Evolutionary conservation across 2,113 vertebrate species (phyloP).

Genomic region (Sapayoa aenigma): DNA sequence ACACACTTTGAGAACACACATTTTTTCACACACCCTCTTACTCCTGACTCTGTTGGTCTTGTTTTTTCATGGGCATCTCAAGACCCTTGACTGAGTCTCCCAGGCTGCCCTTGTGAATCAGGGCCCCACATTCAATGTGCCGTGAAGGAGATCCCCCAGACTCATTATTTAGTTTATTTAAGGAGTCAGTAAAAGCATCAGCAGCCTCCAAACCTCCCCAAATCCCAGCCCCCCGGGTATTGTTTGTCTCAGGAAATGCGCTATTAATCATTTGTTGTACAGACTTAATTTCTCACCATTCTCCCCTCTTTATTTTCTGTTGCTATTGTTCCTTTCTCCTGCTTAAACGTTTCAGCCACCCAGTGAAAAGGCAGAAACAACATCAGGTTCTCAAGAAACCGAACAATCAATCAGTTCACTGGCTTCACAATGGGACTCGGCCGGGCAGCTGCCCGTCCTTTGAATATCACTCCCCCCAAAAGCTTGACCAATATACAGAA

Average conservation of each 20-base stretch:
- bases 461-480: constrained; percentile 5
- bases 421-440: constrained; percentile 18
- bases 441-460: constrained; percentile 35
- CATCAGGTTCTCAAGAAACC: constrained; percentile 36
- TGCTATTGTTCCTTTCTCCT: constrained; percentile 20
- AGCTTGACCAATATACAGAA: not conserved
- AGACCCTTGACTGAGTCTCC: not conserved
- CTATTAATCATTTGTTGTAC: constrained; percentile 6
- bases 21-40: not conserved
- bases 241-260: constrained; percentile 20
- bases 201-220: not conserved
- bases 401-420: constrained; percentile 38
- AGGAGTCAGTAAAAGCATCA: not conserved
- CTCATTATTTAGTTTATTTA: not conserved
- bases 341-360: not conserved
- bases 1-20: not conserved
- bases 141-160: not conserved
- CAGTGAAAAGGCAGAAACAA: constrained; percentile 42
- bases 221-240: not conserved
- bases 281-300: constrained; percentile 29
- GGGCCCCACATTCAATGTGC: not conserved
- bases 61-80: not conserved
- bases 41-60: not conserved
- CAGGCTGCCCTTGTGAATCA: not conserved
- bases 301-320: not conserved